Base-by-base conservation (phyloP, 2,113 vertebrate species). In the Oryzias melastigma region DNA sequence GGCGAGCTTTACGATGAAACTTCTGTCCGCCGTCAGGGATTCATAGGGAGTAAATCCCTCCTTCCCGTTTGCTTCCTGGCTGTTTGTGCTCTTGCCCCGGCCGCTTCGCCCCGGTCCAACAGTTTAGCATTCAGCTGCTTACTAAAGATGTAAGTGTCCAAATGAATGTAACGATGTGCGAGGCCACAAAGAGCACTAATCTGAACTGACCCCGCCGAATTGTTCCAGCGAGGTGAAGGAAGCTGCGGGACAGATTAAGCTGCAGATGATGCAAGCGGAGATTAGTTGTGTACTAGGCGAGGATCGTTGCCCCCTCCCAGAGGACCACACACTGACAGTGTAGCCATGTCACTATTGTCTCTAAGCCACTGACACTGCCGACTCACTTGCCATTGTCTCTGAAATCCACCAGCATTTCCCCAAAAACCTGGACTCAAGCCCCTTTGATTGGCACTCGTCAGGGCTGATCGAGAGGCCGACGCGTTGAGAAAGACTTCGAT, bases 361-460 rank as follows among this genome's bases (percentile, higher is more conserved):
- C 61, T 82, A 69, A 83, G 80, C 64, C 82, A 77, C 78, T 63
- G 61, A 68, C 61, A 56, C 81, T 69, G 75, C 81, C 67, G 85
- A 83, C 75, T 87, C 73, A 18, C 67, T 54, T 60, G 64, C 73
- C 64, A 87, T 92, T 91, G 91, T 92, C 74, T 82, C 65, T 4
- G 48, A 89, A 91, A 91, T 90, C 85, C 89, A 83, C 65, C 52
- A 69, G 73, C 68, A 27, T 75, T 92, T 72, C 48, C 73, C 69
- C 35, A 80, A 72, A 83, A 90, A 85, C 85, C 84, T 85, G 82
- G 85, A 90, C 82, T 84, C 80, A 69, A 84, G 87, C 89, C 86
- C 10, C 87, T 91, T 94, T 98, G 95, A 98, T 94, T 96, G 97
- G 92, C 95, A 96, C 92, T 96, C 96, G 95, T 97, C 95, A 95